phyloP scores from a whole-genome alignment of 2,888 invertebrate genomes.

The Nemotelus nigrinus region DNA sequence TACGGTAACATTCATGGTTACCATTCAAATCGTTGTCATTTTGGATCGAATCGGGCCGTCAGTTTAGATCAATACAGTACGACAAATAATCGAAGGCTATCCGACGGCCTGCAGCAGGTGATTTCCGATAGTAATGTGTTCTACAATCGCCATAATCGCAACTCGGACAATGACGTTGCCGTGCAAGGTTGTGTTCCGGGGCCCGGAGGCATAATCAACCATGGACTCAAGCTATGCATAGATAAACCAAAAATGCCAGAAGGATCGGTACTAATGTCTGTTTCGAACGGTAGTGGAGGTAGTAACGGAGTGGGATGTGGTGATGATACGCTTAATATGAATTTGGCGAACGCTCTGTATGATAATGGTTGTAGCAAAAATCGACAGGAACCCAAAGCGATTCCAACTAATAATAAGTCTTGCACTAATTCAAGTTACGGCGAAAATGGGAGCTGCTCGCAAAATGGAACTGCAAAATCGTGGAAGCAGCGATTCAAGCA shows the following conservation, averaged over 20 bases:
- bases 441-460: conserved; percentile 51
- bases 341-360: conserved; percentile 44
- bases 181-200: conserved; percentile 12
- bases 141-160: conserved; percentile 62
- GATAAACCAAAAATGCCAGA: conserved; percentile 50
- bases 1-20: conserved; percentile 65
- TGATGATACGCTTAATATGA: conserved; percentile 54
- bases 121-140: conserved; percentile 65
- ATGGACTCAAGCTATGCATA: conserved; percentile 2
- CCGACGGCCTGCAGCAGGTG: conserved; percentile 64
- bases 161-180: conserved; percentile 56
- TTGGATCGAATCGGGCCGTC: conserved; percentile 64
- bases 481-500: conserved; percentile 64
- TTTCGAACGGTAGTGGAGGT: conserved; percentile 38
- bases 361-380: conserved; percentile 38
- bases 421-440: conserved; percentile 22
- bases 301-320: conserved; percentile 49
- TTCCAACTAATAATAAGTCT: conserved; percentile 20
- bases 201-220: conserved; percentile 50
- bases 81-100: conserved; percentile 64
- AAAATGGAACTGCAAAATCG: conserved; percentile 53
- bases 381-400: conserved; percentile 2
- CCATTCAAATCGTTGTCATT: conserved; percentile 62
- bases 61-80: conserved; percentile 65
- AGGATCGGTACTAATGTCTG: conserved; percentile 49